Evolutionary conservation across 2,888 invertebrate species (phyloP).

Genomic region (Heterodera filipjevi): DNA sequence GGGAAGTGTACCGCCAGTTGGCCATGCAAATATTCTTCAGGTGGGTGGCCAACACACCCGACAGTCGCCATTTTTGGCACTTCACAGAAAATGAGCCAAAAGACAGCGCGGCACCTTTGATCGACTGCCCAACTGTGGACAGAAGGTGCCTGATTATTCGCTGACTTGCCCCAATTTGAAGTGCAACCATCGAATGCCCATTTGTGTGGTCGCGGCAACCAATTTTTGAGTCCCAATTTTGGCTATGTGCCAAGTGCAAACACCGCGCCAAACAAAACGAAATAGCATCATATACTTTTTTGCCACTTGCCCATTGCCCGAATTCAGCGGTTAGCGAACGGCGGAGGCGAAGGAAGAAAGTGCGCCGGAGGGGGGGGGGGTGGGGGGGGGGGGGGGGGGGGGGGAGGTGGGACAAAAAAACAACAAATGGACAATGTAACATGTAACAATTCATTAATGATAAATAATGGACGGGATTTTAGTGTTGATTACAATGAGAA

Average conservation of each 20-base stretch:
- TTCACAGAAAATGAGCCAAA: conserved; percentile 77
- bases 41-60: no score
- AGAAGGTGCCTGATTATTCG: conserved; percentile 76
- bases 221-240: conserved; percentile 75
- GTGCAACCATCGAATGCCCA: conserved; percentile 78
- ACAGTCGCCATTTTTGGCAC: no score
- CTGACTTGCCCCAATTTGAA: conserved; percentile 68
- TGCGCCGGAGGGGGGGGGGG: no score
- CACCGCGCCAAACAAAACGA: conserved; percentile 83
- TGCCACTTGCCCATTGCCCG: conserved; percentile 84
- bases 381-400: no score
- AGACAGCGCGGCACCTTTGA: conserved; percentile 73
- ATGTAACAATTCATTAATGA: no score
- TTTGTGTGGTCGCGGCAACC: conserved; percentile 82
- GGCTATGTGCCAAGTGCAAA: conserved; percentile 80
- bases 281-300: conserved; percentile 79
- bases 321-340: conserved; percentile 23
- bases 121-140: conserved; percentile 82
- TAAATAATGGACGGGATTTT: no score
- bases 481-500: no score
- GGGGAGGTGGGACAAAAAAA: no score
- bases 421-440: no score
- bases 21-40: conserved; percentile 88
- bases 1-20: conserved; percentile 78
- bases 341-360: no score